Evolutionary conservation across 2,888 invertebrate genomes (phyloP).

Genomic region (Orchesellides sinensis): DNA sequence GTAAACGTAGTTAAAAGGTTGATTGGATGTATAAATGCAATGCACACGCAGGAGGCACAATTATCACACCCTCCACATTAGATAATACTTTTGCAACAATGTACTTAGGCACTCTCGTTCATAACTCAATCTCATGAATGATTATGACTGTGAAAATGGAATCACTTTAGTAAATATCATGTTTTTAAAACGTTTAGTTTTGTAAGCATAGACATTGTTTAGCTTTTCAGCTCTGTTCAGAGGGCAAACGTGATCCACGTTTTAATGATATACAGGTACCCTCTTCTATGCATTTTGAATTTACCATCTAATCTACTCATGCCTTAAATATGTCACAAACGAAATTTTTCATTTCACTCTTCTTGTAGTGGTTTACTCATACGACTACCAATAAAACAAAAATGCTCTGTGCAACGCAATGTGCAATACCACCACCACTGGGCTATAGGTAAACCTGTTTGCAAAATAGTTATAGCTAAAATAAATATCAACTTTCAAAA

Average conservation of each 20-base stretch:
- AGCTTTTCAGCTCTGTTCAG: too few relatives aligned
- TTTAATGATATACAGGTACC: slow-evolving; percentile 47
- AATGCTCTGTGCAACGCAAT: not conserved
- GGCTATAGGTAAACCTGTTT: slow-evolving; percentile 36
- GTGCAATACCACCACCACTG: slow-evolving; percentile 2
- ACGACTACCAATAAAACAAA: not conserved
- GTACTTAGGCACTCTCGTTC: too few relatives aligned
- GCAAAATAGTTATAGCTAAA: slow-evolving; percentile 37
- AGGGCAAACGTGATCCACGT: slow-evolving; percentile 53
- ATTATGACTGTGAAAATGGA: too few relatives aligned
- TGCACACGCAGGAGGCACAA: too few relatives aligned
- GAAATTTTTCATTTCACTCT: slow-evolving; percentile 54
- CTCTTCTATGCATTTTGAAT: not conserved
- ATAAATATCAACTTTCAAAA: slow-evolving; percentile 60
- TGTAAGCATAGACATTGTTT: too few relatives aligned
- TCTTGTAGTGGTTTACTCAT: not conserved
- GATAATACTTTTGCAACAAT: too few relatives aligned
- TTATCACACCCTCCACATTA: too few relatives aligned
- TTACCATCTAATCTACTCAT: slow-evolving; percentile 55
- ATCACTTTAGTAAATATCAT: too few relatives aligned
- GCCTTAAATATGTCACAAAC: slow-evolving; percentile 54
- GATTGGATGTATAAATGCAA: not conserved
- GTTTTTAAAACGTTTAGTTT: too few relatives aligned
- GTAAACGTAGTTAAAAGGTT: not conserved
- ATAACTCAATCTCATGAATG: too few relatives aligned